Evolutionary conservation across 1,140 invertebrate species (phyloP).

Genomic region (Onthophagus taurus): DNA sequence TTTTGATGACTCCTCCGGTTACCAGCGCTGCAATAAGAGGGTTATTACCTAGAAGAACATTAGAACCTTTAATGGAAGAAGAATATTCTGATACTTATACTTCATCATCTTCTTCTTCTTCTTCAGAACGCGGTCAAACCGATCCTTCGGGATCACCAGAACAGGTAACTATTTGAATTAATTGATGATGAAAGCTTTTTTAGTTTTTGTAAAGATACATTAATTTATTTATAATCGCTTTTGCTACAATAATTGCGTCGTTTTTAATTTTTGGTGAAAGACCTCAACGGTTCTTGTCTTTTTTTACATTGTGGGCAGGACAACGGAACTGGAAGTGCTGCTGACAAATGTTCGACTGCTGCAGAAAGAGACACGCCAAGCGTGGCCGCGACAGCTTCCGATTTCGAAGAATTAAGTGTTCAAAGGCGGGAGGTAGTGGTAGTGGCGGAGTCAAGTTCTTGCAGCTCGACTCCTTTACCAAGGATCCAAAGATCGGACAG

Average conservation of each 20-base stretch:
- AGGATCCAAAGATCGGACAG: slow-evolving; percentile 44
- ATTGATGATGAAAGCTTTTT: too few species aligned
- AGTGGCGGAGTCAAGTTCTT: slow-evolving; percentile 34
- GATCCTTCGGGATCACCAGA: slow-evolving; percentile 42
- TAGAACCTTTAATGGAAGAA: slow-evolving; percentile 60
- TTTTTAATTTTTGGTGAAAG: too few species aligned
- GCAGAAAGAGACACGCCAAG: slow-evolving; percentile 30
- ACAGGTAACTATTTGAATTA: slow-evolving; percentile 41
- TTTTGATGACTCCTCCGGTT: slow-evolving; percentile 58
- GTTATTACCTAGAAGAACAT: slow-evolving; percentile 51
- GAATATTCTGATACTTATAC: slow-evolving; percentile 45
- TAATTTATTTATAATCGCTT: too few species aligned
- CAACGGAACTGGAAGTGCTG: slow-evolving; percentile 50
- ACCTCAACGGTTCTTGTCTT: too few species aligned
- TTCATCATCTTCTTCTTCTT: slow-evolving; percentile 31
- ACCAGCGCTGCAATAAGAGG: slow-evolving; percentile 54
- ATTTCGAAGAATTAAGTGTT: slow-evolving; percentile 27
- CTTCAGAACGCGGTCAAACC: slow-evolving; percentile 36
- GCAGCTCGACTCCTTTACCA: slow-evolving; percentile 39
- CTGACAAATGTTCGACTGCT: slow-evolving; percentile 50
- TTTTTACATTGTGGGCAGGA: slow-evolving; percentile 50
- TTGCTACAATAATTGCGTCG: too few species aligned
- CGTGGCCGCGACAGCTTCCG: slow-evolving; percentile 9
- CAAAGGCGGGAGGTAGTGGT: slow-evolving; percentile 32
- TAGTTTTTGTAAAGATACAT: too few species aligned